These are phyloP conservation scores for Agrochola lota DNA, from an alignment of 2,888 invertebrate genomes.

Conservation along the genomic window DNA sequence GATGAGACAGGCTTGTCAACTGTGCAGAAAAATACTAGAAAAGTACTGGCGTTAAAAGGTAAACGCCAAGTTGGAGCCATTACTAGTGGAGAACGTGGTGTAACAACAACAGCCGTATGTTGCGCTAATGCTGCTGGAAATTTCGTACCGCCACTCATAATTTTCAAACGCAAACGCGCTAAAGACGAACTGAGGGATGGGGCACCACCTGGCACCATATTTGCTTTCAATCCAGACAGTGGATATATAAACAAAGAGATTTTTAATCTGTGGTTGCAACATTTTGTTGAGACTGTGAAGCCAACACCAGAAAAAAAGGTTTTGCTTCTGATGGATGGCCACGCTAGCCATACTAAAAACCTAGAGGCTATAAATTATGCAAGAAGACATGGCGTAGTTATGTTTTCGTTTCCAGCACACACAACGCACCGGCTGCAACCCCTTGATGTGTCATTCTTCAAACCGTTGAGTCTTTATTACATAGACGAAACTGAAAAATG, in stretches of 20 bases:
- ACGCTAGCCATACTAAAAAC: neutral
- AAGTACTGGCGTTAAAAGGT: neutral
- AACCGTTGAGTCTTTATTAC: neutral
- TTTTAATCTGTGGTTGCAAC: constrained; percentile 1
- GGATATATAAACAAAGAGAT: constrained; percentile 6
- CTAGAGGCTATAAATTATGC: neutral
- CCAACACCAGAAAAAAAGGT: neutral
- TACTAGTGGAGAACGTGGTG: constrained; percentile 16
- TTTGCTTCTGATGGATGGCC: neutral
- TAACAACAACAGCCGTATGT: constrained; percentile 11
- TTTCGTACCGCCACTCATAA: constrained; percentile 1
- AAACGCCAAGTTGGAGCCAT: constrained; percentile 1
- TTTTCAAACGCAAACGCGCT: constrained; percentile 6
- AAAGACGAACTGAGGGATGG: constrained; percentile 12
- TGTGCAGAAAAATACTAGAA: neutral
- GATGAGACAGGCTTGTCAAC: neutral
- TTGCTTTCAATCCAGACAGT: constrained; percentile 10
- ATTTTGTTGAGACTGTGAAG: neutral
- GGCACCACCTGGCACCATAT: constrained; percentile 7
- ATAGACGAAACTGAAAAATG: constrained; percentile 4
- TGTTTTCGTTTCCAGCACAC: neutral
- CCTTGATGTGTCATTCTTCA: neutral
- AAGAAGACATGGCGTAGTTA: neutral
- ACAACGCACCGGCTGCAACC: neutral
- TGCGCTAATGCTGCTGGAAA: constrained; percentile 12